Conservation (phyloP, 2,797 vertebrate genomes). For the Acanthurus tractus region DNA sequence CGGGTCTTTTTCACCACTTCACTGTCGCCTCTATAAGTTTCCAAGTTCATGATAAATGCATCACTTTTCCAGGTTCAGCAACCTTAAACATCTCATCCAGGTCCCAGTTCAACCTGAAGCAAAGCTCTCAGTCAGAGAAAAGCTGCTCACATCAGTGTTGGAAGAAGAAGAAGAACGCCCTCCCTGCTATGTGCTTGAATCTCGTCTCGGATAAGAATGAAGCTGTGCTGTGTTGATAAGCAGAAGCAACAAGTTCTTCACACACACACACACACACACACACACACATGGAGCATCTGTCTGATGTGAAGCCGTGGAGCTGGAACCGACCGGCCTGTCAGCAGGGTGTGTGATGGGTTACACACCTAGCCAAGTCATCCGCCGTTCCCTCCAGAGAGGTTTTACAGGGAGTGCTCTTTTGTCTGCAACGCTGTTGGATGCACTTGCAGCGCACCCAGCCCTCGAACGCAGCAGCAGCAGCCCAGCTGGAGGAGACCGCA, state of each 20-base stretch:
- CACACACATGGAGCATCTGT: slow-evolving; percentile 55
- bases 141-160: slow-evolving; percentile 14
- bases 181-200: slow-evolving; percentile 7
- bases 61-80: neutral
- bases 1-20: neutral
- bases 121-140: slow-evolving; percentile 17
- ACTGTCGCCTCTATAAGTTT: neutral
- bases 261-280: slow-evolving; percentile 42
- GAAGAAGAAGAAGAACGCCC: slow-evolving; percentile 4
- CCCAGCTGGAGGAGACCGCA: slow-evolving; percentile 66
- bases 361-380: slow-evolving; percentile 70
- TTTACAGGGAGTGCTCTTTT: slow-evolving; percentile 71
- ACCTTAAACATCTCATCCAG: neutral
- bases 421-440: slow-evolving; percentile 69
- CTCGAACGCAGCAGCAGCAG: slow-evolving; percentile 58
- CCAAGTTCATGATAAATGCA: neutral
- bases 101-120: neutral
- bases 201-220: slow-evolving; percentile 37
- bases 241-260: slow-evolving; percentile 49
- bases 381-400: slow-evolving; percentile 54
- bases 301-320: slow-evolving; percentile 59
- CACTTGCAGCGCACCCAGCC: slow-evolving; percentile 57
- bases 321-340: slow-evolving; percentile 60
- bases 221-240: slow-evolving; percentile 58
- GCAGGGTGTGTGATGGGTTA: slow-evolving; percentile 65